Base-by-base conservation (phyloP, 2,888 invertebrate genomes). In the Falcaria lacertinaria region DNA sequence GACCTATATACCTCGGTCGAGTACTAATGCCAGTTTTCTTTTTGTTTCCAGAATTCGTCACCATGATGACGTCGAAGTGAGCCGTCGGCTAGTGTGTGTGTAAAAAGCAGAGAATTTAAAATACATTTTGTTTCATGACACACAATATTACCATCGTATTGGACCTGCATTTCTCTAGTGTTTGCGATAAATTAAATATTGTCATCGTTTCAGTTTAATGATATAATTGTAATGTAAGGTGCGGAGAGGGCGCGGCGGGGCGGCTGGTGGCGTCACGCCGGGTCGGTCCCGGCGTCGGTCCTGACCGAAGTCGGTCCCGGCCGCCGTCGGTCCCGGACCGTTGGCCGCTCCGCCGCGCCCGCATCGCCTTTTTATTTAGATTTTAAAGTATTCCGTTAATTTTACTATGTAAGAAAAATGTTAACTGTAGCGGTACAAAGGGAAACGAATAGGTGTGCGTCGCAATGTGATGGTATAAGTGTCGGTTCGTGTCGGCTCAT, bases 21-120 rank as follows among this genome's bases (percentile, higher is more conserved):
- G n/a, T 15, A 50, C 63, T 79, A 63, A 79, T 65, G 48, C 35
- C 2, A 4, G 19, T 43, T 41, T 44, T 47, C 55, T 54, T 68
- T 62, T 78, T 72, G 82, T 85, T 80, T 95, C 28, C 94, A 97
- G 97, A 97, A 94, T 97, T 97, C 93, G 97, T 97, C 93, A 97
- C 97, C 93, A 97, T 97, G 97, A 97, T 97, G 97, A 97, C 97
- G 93, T 97, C 97, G 93, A 97, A 97, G 95, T 97, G 96, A 97
- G 93, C 93, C 91, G 91, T 91, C 93, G 92, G 91, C 92, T 83
- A 88, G 88, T 85, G 88, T 87, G 89, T 89, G 89, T 89, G 88
- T 89, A 86, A 80, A 87, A 88, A 89, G 86, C 88, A 86, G 89
- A 91, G 90, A 89, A 89, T 89, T 89, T 88, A 89, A 90, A 90